A percentile compares a stretch with the other conserved stretches of the same genome.
These are phyloP conservation scores for Peromyscus polionotus DNA, from an alignment of 2,113 vertebrate species.

Conservation along the genomic window DNA sequence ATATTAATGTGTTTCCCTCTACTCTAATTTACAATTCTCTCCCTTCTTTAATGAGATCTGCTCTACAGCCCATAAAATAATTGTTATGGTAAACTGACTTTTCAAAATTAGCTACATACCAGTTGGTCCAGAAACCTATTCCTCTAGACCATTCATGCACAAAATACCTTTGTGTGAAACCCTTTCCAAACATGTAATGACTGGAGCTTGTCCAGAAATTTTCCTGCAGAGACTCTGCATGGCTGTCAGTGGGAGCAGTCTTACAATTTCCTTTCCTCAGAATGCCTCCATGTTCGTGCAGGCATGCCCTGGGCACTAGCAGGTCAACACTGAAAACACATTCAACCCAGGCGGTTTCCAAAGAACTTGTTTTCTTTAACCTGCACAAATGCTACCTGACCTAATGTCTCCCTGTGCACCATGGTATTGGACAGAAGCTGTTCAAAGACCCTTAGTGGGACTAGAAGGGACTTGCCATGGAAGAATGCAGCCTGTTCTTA, in stretches of 20 bases:
- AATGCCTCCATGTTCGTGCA: slow-evolving; percentile 67
- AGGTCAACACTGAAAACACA: slow-evolving; percentile 56
- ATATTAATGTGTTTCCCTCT: slow-evolving; percentile 86
- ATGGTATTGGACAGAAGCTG: background rate
- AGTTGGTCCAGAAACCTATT: slow-evolving; percentile 91
- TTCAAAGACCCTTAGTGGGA: background rate
- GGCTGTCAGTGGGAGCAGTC: slow-evolving; percentile 82
- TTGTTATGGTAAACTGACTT: slow-evolving; percentile 92
- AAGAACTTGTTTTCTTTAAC: slow-evolving; percentile 69
- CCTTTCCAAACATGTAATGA: slow-evolving; percentile 90
- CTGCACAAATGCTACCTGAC: slow-evolving; percentile 7
- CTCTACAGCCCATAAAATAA: slow-evolving; percentile 89
- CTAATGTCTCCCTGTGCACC: background rate
- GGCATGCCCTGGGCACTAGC: slow-evolving; percentile 61
- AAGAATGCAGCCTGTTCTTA: background rate
- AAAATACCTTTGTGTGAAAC: slow-evolving; percentile 90
- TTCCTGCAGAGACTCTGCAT: slow-evolving; percentile 85
- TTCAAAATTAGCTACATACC: slow-evolving; percentile 92
- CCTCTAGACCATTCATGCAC: slow-evolving; percentile 89
- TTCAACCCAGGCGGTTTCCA: slow-evolving; percentile 43
- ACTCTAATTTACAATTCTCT: slow-evolving; percentile 87
- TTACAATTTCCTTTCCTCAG: slow-evolving; percentile 82
- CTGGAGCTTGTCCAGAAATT: slow-evolving; percentile 89
- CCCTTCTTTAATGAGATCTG: slow-evolving; percentile 89
- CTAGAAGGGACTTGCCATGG: slow-evolving; percentile 28